Percentiles rank a stretch among this genome's conserved stretches.
Evolutionary conservation across 2,797 vertebrate species (phyloP).

Genomic region (Tachyglossus aculeatus): DNA sequence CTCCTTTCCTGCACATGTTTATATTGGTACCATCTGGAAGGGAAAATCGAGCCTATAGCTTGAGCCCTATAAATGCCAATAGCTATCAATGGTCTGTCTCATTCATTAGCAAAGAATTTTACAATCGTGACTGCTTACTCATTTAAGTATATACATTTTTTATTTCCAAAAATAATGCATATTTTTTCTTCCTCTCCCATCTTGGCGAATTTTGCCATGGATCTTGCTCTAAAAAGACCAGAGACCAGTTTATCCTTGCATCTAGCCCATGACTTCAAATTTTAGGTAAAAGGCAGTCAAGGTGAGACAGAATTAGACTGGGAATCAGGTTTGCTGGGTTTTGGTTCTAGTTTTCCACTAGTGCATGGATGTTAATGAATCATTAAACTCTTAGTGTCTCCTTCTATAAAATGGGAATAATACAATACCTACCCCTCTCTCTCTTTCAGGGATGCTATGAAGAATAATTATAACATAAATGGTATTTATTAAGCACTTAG

Average conservation of each 20-base stretch:
- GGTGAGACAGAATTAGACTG: too few relatives aligned
- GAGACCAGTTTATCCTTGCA: constrained; percentile 3
- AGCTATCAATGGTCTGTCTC: not conserved
- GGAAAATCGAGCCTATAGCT: constrained; percentile 6
- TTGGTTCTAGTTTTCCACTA: too few relatives aligned
- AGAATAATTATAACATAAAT: too few relatives aligned
- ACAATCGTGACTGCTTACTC: constrained; percentile 8
- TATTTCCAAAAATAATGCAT: constrained; percentile 29
- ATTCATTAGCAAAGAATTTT: not conserved
- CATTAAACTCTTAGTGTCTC: too few relatives aligned
- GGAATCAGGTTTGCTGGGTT: too few relatives aligned
- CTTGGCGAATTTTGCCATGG: constrained; percentile 33
- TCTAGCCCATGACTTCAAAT: constrained; percentile 30
- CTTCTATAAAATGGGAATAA: too few relatives aligned
- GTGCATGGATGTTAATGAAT: too few relatives aligned
- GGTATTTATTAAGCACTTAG: not conserved
- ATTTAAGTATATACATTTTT: constrained; percentile 52
- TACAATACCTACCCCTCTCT: too few relatives aligned
- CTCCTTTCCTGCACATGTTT: constrained; percentile 12
- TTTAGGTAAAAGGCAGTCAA: constrained; percentile 9
- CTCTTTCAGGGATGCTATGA: too few relatives aligned
- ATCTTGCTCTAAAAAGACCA: constrained; percentile 56
- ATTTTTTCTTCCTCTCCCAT: constrained; percentile 45
- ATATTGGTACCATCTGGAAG: constrained; percentile 22
- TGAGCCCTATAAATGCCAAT: not conserved